Evolutionary conservation across 2,113 vertebrate species (phyloP), one percentile per base, ranked within the genome.

Genomic region (Rostratula benghalensis): DNA sequence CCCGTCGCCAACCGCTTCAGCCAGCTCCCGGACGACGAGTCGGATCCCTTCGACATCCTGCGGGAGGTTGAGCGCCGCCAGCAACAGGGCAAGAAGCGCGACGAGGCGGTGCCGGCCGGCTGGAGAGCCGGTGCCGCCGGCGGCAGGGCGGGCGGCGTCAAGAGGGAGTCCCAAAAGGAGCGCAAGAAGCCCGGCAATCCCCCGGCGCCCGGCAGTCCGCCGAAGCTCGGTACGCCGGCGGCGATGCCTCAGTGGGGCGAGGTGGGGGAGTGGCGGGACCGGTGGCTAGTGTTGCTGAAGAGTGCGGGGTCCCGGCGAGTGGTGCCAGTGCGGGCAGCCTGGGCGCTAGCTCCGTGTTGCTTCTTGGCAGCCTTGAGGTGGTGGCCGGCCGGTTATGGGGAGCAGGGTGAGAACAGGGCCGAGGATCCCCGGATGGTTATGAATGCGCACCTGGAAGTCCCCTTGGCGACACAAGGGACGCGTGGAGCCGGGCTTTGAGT

Each of bases 31-130:
- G 99, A 99, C 85, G 98, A 99, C 68, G 98, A 99, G 15, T 98
- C 98, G 6, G 99, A 99, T 94, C 99, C 99, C 37, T 98, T 99
- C 83, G 99, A 99, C 93, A 48, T 98, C 74, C 97, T 99, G 33
- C 97, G 93, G 39, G 96, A 98, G 89, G 98, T 97, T 33, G 98
- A 98, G 74, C 95, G 91, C 70, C 97, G 96, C 64, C 98, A 96
- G 90, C 98, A 98, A 96, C 97, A 37, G 93, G 96, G 37, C 97
- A 97, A 92, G 70, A 97, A 96, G 30, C 94, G 95, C 65, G 96
- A 95, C 12, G 96, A 95, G 33, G 92, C 82, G 11, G 90, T 68
- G 25, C 78, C 45, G 24, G 83, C 33, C 43, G 43, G 5, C 75
- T 2, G 24, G 53, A 81, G 48, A 41, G 53, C 57, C 33, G 39